Evolutionary conservation across 2,888 invertebrate genomes (phyloP).

Genomic region (Epiblema foenella): DNA sequence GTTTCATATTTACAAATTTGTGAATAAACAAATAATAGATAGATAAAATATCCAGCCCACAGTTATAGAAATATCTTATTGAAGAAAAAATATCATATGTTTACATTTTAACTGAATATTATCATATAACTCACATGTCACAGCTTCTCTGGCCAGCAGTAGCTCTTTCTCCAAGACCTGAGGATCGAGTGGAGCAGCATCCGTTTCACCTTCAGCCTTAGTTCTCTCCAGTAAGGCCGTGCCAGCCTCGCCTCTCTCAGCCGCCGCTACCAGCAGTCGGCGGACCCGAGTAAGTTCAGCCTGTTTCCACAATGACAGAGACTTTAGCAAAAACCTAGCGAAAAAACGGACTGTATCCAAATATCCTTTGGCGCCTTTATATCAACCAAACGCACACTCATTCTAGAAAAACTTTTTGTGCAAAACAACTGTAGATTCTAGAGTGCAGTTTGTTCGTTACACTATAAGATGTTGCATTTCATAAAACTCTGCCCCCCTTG

Average conservation of each 20-base stretch:
- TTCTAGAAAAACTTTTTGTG: too few species aligned
- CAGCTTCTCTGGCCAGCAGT: slow-evolving; percentile 91
- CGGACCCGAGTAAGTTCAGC: slow-evolving; percentile 89
- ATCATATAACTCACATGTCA: slow-evolving; percentile 77
- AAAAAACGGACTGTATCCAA: not conserved
- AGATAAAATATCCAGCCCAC: too few species aligned
- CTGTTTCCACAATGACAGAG: slow-evolving; percentile 57
- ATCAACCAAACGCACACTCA: too few species aligned
- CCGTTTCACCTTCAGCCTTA: slow-evolving; percentile 79
- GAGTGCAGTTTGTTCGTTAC: too few species aligned
- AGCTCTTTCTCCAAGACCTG: slow-evolving; percentile 89
- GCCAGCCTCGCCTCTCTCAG: slow-evolving; percentile 84
- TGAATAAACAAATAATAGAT: too few species aligned
- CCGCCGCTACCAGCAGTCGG: slow-evolving; percentile 87
- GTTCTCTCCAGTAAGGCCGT: slow-evolving; percentile 82
- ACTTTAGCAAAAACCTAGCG: too few species aligned
- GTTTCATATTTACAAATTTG: too few species aligned
- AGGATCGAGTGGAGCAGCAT: slow-evolving; percentile 83
- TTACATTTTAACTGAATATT: not conserved
- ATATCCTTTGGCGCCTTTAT: too few species aligned
- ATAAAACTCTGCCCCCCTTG: not conserved
- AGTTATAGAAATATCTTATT: too few species aligned
- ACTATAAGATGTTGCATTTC: slow-evolving; percentile 55
- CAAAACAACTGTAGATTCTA: too few species aligned
- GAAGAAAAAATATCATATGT: not conserved